Conservation (phyloP, 2,797 vertebrate species). For the Enteromius anoplus region DNA sequence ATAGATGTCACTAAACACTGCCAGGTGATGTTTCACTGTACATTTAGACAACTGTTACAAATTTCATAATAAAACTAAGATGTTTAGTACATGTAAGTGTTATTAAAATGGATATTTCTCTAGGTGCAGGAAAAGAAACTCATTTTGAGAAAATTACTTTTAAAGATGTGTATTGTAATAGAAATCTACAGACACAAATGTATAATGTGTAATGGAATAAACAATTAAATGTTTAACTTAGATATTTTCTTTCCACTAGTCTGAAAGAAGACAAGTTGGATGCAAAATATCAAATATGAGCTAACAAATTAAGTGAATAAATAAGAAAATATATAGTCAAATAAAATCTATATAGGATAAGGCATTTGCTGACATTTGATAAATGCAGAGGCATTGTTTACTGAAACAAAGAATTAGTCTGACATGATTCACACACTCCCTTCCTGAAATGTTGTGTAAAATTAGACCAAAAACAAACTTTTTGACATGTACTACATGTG, state of each 20-base stretch:
- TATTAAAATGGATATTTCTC: not conserved
- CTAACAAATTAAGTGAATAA: not conserved
- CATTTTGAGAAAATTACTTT: not conserved
- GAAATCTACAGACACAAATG: not conserved
- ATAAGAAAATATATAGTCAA: too few relatives aligned
- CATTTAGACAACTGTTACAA: not conserved
- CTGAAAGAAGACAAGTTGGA: not conserved
- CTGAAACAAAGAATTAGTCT: conserved; percentile 5
- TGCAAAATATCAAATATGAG: not conserved
- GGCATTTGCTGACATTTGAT: not conserved
- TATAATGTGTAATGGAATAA: not conserved
- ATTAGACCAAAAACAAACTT: not conserved
- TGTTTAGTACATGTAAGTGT: not conserved
- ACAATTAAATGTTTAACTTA: not conserved
- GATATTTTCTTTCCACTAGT: not conserved
- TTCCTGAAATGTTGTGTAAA: conserved; percentile 30
- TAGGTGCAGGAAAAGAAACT: not conserved
- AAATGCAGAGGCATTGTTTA: conserved; percentile 10
- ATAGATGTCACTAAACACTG: not conserved
- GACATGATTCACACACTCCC: not conserved
- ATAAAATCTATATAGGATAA: too few relatives aligned
- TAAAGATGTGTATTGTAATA: not conserved
- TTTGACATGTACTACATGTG: not conserved
- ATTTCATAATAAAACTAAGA: not conserved
- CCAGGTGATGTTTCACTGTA: not conserved